Evolutionary conservation across 2,113 vertebrate species (phyloP), one percentile per base, ranked within the genome.

Genomic region (Mesoclemmys tuberculata): DNA sequence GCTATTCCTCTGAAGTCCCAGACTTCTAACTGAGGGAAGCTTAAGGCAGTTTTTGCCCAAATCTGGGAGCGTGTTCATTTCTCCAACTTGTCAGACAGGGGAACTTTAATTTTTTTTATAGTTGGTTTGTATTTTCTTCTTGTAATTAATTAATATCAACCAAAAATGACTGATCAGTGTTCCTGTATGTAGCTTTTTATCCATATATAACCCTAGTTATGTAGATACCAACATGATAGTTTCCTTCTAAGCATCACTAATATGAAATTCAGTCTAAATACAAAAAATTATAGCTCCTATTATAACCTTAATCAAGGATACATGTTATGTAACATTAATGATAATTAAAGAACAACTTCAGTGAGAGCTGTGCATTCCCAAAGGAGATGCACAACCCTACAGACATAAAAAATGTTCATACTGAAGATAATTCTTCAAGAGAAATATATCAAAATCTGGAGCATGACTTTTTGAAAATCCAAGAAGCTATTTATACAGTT

Each of bases 391-490:
- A 1, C 5, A 9, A 6, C 71, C 80, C 44, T 80, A 13, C 3
- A 1, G 35, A 1, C 4, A 11, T 10, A 85, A 31, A 14, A 88
- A 3, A 19, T 77, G 52, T 64, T 2, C 0, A 27, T 22, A 5
- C 2, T 3, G 35, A 79, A 1, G 35, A 8, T 16, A 61, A 31
- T 52, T 55, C n/a, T 68, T 49, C 4, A 31, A 58, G 24, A 10
- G 55, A 61, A 48, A 21, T 13, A 29, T 29, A 64, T 38, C 27
- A 16, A 68, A 51, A 5, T 38, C 55, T 16, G 64, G 35, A 71
- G 6, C 1, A 2, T n/a, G 78, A 68, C 79, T 56, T 24, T 84
- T 64, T 54, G 10, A 44, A 68, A 54, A 4, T 46, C 35, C 48
- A 51, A 9, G 1, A 3, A 75, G 26, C 26, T 8, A 35, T 1